Evolutionary conservation across 2,797 vertebrate species (phyloP).

Genomic region (Pseudotriccus pelzelni): DNA sequence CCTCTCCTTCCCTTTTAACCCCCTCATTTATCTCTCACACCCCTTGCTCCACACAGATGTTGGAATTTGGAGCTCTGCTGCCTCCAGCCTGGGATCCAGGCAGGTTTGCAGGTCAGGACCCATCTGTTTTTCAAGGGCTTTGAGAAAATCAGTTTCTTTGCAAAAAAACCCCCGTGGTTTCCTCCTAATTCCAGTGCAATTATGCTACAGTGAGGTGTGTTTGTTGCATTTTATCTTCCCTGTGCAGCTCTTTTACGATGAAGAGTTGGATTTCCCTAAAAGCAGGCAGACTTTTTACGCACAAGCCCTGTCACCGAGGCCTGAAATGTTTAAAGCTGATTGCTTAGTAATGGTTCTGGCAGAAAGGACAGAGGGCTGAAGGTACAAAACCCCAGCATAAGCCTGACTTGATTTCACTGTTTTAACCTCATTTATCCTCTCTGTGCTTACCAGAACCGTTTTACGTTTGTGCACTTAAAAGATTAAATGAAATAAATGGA

Average conservation of each 20-base stretch:
- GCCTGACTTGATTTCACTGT: slow-evolving; percentile 10
- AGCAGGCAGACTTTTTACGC: not conserved
- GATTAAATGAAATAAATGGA: slow-evolving; percentile 59
- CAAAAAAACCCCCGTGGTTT: not conserved
- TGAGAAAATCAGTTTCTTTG: not conserved
- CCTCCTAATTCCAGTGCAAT: not conserved
- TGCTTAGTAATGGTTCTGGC: slow-evolving; percentile 37
- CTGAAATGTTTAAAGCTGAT: slow-evolving; percentile 31
- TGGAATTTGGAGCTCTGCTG: not conserved
- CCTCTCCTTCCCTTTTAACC: rapidly evolving
- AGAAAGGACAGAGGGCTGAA: not conserved
- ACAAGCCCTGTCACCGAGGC: not conserved
- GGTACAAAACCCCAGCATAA: not conserved
- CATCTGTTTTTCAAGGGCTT: not conserved
- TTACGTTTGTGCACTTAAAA: slow-evolving; percentile 27
- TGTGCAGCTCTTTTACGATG: not conserved
- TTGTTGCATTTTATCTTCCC: not conserved
- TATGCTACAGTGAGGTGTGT: not conserved
- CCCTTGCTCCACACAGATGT: rapidly evolving
- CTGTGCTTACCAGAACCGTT: slow-evolving; percentile 29
- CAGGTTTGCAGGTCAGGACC: not conserved
- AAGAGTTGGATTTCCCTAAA: not conserved
- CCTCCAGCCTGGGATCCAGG: rapidly evolving
- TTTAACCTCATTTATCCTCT: slow-evolving; percentile 66
- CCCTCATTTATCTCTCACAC: rapidly evolving